phyloP scores from a whole-genome alignment of 2,888 invertebrate species.

The Nymphalis polychloros region DNA sequence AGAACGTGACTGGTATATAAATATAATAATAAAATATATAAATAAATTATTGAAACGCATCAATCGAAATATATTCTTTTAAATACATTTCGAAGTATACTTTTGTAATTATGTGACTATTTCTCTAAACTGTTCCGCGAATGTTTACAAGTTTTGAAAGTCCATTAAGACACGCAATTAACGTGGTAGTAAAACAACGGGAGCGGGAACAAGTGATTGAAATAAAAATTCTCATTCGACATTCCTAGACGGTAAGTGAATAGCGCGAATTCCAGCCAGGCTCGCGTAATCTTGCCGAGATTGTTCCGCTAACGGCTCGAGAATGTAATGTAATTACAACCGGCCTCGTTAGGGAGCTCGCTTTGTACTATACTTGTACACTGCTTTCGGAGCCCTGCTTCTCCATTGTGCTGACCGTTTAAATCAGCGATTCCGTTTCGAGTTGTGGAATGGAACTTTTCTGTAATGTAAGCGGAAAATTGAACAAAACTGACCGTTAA shows the following conservation, averaged over 20 bases:
- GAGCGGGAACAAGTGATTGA: conserved; percentile 31
- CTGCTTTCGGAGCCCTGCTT: conserved; percentile 39
- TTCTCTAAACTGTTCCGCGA: neutral
- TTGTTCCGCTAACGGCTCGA: conserved; percentile 67
- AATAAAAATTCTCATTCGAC: conserved; percentile 42
- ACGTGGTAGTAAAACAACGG: conserved; percentile 19
- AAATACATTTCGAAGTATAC: neutral
- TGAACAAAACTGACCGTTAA: conserved; percentile 1
- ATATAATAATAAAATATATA: too few relatives aligned
- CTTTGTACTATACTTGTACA: conserved; percentile 46
- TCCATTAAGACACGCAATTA: conserved; percentile 25
- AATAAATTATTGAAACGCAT: too few relatives aligned
- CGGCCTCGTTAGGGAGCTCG: conserved; percentile 55
- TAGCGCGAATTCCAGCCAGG: conserved; percentile 54
- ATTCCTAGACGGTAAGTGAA: conserved; percentile 46
- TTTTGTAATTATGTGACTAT: too few relatives aligned
- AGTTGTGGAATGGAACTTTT: conserved; percentile 1
- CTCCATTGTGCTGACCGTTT: conserved; percentile 40
- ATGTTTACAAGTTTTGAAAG: conserved; percentile 28
- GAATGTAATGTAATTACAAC: conserved; percentile 73
- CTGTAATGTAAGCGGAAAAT: conserved; percentile 8
- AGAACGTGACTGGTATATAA: too few relatives aligned
- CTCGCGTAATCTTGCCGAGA: conserved; percentile 66
- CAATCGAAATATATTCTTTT: neutral
- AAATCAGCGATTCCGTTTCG: conserved; percentile 9